These are phyloP conservation scores for Merodon equestris DNA, from an alignment of 2,888 invertebrate species.

Conservation along the genomic window DNA sequence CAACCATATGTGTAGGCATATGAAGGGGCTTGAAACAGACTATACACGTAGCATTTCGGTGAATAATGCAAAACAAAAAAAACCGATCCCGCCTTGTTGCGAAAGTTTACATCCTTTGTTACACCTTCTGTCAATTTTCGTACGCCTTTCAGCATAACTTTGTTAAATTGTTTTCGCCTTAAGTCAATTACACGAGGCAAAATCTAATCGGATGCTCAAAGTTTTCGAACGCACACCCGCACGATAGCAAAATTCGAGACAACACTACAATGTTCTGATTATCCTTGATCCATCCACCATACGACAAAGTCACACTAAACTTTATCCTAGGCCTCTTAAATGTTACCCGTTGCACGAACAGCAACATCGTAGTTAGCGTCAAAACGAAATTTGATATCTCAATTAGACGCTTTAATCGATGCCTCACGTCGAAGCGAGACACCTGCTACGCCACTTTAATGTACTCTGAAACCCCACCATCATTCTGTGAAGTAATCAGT, in stretches of 20 bases:
- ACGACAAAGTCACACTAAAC: conserved; percentile 56
- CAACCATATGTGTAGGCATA: too few relatives aligned
- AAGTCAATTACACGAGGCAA: too few relatives aligned
- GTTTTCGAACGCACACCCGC: too few relatives aligned
- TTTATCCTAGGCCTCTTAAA: conserved; percentile 55
- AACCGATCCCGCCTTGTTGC: too few relatives aligned
- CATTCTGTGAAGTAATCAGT: not conserved
- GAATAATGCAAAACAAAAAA: too few relatives aligned
- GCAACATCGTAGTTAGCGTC: not conserved
- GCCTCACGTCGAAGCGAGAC: conserved; percentile 60
- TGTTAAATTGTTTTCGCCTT: too few relatives aligned
- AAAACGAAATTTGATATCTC: conserved; percentile 66
- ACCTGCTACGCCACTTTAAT: conserved; percentile 67
- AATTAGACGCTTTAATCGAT: conserved; percentile 68
- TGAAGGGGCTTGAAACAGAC: too few relatives aligned
- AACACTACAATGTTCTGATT: conserved; percentile 52
- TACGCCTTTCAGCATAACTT: too few relatives aligned
- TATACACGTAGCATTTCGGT: too few relatives aligned
- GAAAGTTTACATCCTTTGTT: too few relatives aligned
- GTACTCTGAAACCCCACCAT: conserved; percentile 49
- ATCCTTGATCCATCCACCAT: conserved; percentile 60
- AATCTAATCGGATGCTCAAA: too few relatives aligned
- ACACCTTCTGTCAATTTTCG: too few relatives aligned
- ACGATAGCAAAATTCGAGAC: conserved; percentile 54
- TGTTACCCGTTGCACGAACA: conserved; percentile 34